These are phyloP conservation scores for Orbicella faveolata DNA, from an alignment of 64 coral and sea anemone genomes.

Conservation along the genomic window DNA sequence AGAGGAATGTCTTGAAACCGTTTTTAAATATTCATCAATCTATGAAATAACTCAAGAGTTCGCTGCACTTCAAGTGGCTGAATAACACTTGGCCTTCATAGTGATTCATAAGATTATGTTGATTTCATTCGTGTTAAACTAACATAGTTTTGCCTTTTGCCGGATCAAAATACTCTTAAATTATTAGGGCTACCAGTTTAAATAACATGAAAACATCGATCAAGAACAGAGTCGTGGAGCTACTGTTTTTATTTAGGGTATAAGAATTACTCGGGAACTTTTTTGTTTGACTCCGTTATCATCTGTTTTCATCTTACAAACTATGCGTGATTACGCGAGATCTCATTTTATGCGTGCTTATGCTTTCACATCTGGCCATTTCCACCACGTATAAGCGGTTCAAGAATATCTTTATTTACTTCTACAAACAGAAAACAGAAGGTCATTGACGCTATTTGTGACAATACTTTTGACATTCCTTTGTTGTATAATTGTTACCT, in stretches of 20 bases:
- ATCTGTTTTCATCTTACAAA: neutral
- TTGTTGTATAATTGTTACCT: neutral
- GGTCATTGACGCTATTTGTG: neutral
- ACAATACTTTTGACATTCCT: neutral
- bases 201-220: too few relatives aligned
- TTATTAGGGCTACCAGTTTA: too few relatives aligned
- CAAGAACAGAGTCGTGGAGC: too few relatives aligned
- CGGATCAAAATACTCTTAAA: neutral
- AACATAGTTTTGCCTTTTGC: neutral
- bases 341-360: neutral
- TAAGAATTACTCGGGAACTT: too few relatives aligned
- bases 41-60: too few relatives aligned
- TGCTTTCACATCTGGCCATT: neutral
- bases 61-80: neutral
- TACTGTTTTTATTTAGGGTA: too few relatives aligned
- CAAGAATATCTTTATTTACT: neutral
- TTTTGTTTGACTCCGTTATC: neutral
- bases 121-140: neutral
- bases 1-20: too few relatives aligned
- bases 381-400: neutral
- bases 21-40: too few relatives aligned
- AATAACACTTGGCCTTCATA: neutral
- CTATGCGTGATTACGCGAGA: neutral
- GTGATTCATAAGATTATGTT: neutral
- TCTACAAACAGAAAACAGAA: neutral